These are phyloP conservation scores for Willowsia nigromaculata DNA, from an alignment of 2,888 invertebrate genomes.

Conservation along the genomic window DNA sequence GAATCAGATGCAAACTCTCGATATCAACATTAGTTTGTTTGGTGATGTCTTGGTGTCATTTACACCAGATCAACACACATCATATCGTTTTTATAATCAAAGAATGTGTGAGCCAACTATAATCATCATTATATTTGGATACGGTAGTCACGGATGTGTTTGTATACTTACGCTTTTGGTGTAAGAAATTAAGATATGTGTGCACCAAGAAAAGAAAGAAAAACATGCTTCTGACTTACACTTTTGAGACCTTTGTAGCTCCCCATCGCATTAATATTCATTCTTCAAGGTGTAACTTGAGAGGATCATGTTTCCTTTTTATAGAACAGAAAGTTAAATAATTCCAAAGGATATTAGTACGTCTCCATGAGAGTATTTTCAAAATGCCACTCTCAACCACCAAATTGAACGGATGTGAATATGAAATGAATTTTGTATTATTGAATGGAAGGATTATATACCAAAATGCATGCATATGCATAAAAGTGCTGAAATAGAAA, in stretches of 20 bases:
- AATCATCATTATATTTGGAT: too few species aligned
- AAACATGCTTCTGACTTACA: neutral
- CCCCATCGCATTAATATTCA: neutral
- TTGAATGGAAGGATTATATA: too few species aligned
- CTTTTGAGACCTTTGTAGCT: neutral
- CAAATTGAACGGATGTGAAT: neutral
- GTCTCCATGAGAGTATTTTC: neutral
- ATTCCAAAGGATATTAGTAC: neutral
- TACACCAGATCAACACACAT: constrained; percentile 21
- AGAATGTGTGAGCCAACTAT: neutral
- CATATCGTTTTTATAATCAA: neutral
- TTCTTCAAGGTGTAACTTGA: neutral
- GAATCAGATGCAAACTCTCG: constrained; percentile 31
- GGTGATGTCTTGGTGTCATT: constrained; percentile 31
- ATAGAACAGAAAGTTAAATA: too few species aligned
- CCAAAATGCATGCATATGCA: neutral
- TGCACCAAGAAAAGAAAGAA: too few species aligned
- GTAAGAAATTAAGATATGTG: too few species aligned
- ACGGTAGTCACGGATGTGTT: too few species aligned
- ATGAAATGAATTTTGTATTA: too few species aligned
- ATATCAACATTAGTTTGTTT: constrained; percentile 39
- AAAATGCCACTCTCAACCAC: neutral
- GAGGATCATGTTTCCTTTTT: neutral
- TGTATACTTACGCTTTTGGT: too few species aligned
- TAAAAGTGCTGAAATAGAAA: neutral